Conservation (phyloP, 2,888 invertebrate species). For the Polylopha cassiicola region DNA sequence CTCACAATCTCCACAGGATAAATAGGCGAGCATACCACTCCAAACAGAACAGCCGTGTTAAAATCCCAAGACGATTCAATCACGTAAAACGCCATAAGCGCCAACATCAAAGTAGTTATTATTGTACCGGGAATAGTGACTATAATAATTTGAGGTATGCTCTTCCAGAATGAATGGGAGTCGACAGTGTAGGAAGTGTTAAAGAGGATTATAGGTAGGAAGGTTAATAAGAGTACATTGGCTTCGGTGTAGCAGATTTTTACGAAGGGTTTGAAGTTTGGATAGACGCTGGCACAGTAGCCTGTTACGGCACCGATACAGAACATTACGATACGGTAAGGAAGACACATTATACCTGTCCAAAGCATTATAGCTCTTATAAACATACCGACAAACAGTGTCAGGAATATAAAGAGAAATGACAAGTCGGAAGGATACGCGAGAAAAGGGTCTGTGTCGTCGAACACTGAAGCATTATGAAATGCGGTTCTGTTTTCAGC, state of each 20-base stretch:
- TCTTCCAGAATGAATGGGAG: slow-evolving; percentile 60
- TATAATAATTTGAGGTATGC: slow-evolving; percentile 56
- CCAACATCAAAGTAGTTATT: slow-evolving; percentile 50
- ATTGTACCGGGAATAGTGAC: slow-evolving; percentile 57
- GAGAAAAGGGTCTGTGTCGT: slow-evolving; percentile 37
- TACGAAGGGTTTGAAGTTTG: slow-evolving; percentile 51
- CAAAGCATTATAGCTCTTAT: slow-evolving; percentile 55
- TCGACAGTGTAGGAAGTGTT: slow-evolving; percentile 61
- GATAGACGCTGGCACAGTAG: slow-evolving; percentile 50
- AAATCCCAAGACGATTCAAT: slow-evolving; percentile 59
- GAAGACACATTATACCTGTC: slow-evolving; percentile 48
- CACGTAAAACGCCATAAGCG: slow-evolving; percentile 57
- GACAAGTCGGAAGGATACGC: slow-evolving; percentile 50
- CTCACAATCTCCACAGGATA: slow-evolving; percentile 64
- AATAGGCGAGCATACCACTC: slow-evolving; percentile 60
- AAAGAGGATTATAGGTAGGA: slow-evolving; percentile 57
- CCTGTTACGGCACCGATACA: slow-evolving; percentile 54
- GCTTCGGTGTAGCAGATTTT: slow-evolving; percentile 54
- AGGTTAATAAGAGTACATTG: slow-evolving; percentile 46
- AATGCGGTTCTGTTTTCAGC: too few relatives aligned
- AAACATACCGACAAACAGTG: slow-evolving; percentile 51
- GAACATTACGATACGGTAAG: slow-evolving; percentile 64
- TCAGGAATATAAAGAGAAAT: slow-evolving; percentile 52
- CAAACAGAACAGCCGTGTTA: slow-evolving; percentile 53
- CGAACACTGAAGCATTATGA: too few relatives aligned